phyloP scores from a whole-genome alignment of 2,113 vertebrate species.

The Symphodus melops region DNA sequence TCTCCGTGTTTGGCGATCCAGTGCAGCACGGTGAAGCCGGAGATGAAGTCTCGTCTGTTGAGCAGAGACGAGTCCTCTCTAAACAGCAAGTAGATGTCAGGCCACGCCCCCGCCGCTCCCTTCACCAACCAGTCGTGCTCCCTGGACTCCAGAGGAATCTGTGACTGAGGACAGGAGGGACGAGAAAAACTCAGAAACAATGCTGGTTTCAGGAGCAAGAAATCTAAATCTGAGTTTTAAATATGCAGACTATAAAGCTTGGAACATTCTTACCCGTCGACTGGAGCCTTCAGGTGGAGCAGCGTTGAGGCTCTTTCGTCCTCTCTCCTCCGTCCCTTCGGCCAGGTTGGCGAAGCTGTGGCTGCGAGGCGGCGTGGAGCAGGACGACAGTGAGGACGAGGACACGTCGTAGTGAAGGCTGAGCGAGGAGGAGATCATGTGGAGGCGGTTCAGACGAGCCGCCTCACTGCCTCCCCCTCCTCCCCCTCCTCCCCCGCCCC shows the following conservation, averaged over 20 bases:
- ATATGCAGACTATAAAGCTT: too few species aligned
- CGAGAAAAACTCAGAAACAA: too few species aligned
- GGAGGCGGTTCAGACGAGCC: conserved; percentile 73
- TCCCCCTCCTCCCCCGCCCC: neutral
- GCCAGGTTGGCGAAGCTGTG: conserved; percentile 47
- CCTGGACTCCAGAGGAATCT: conserved; percentile 85
- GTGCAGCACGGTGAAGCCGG: conserved; percentile 92
- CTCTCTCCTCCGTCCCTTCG: neutral
- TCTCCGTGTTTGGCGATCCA: conserved; percentile 95
- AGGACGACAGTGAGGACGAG: conserved; percentile 71
- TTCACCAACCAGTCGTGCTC: conserved; percentile 93
- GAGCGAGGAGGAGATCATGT: conserved; percentile 78
- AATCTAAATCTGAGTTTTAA: too few species aligned
- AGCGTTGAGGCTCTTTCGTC: conserved; percentile 9
- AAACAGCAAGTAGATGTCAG: conserved; percentile 85
- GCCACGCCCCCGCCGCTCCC: conserved; percentile 87
- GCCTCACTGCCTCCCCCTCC: conserved; percentile 37
- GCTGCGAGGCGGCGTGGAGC: conserved; percentile 38
- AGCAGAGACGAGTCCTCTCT: conserved; percentile 87
- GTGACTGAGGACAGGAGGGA: conserved; percentile 35
- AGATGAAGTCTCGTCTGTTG: conserved; percentile 90
- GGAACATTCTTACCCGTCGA: conserved; percentile 57
- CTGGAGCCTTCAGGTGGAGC: conserved; percentile 27
- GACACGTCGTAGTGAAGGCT: conserved; percentile 73
- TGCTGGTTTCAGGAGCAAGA: too few species aligned